Conservation (phyloP, 2,888 invertebrate species). For the Drosophila merina region DNA sequence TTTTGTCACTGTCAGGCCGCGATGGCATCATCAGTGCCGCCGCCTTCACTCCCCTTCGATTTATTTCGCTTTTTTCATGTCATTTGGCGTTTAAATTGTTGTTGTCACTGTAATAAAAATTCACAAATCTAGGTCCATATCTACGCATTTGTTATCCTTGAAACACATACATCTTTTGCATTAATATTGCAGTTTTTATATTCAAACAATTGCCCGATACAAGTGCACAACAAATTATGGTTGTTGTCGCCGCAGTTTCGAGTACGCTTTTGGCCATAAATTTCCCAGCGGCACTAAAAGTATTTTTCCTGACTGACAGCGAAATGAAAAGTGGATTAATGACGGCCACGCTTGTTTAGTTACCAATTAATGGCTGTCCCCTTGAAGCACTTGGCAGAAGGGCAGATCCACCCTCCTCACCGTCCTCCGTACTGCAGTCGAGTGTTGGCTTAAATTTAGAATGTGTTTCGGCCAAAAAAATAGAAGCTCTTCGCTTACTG, state of each 20-base stretch:
- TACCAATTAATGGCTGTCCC: conserved; percentile 2
- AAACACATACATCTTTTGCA: conserved; percentile 37
- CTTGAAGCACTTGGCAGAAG: conserved; percentile 38
- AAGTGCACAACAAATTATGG: conserved; percentile 20
- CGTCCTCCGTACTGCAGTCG: conserved; percentile 1
- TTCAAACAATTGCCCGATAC: conserved; percentile 41
- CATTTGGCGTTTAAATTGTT: conserved; percentile 69
- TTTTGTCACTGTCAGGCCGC: conserved; percentile 57
- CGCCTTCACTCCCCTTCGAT: not conserved
- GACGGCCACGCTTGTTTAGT: conserved; percentile 51
- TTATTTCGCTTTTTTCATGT: conserved; percentile 49
- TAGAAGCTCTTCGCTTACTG: conserved; percentile 53
- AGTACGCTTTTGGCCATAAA: conserved; percentile 59
- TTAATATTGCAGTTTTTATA: conserved; percentile 59
- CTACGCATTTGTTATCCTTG: conserved; percentile 83
- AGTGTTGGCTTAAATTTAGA: conserved; percentile 34
- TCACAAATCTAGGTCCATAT: conserved; percentile 82
- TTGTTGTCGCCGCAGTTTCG: conserved; percentile 22
- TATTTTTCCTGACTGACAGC: conserved; percentile 12
- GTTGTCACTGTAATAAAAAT: conserved; percentile 77
- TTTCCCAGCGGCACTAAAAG: conserved; percentile 27
- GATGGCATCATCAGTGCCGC: conserved; percentile 14
- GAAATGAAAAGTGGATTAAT: conserved; percentile 47
- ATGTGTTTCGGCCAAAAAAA: conserved; percentile 45
- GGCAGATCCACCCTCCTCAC: conserved; percentile 24